Evolutionary conservation across 2,113 vertebrate genomes (phyloP), one percentile per base, ranked within the genome.

Genomic region (Argyrosomus japonicus): DNA sequence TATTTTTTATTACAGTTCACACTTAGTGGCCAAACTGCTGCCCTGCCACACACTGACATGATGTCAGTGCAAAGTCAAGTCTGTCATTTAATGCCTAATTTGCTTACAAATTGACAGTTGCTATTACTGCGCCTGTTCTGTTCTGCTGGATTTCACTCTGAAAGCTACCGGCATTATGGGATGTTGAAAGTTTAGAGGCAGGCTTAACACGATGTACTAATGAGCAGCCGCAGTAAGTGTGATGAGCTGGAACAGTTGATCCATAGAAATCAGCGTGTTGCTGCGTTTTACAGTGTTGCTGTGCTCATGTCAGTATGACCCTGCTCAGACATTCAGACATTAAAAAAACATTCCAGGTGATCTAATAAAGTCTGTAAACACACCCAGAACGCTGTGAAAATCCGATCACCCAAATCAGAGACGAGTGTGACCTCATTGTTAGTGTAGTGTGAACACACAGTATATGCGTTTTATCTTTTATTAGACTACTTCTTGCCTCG

Each of bases 181-280:
- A 80, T 56, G 64, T 58, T 79, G 36, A 76, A 79, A 67, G 43
- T 80, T 79, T 86, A 68, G 57, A 51, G 70, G 75, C 36, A 47
- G 56, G 72, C 60, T 86, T 73, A 76, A 73, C 71, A 75, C 70
- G 68, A 68, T 87, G 81, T 54, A 63, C 81, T 80, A 89, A 88
- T 75, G 70, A 86, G 62, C 76, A 61, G 50, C 64, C 47, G 1
- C 10, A 18, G 63, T 77, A 83, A 82, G 74, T 81, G 77, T 82
- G 87, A 82, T 77, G 80, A 88, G 73, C 80, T 70, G 73, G 73
- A 87, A 79, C 68, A 71, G 51, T 84, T 75, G 53, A 82, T 81
- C 62, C 67, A 65, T 48, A 57, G 73, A 62, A 79, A 87, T 77
- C 70, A 54, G 45, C 19, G 64, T 51, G 61, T 43, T 64, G 27